A percentile compares a stretch with the other conserved stretches of the same genome.
Conservation (phyloP, 2,797 vertebrate species). For the Buceros bicornis region DNA sequence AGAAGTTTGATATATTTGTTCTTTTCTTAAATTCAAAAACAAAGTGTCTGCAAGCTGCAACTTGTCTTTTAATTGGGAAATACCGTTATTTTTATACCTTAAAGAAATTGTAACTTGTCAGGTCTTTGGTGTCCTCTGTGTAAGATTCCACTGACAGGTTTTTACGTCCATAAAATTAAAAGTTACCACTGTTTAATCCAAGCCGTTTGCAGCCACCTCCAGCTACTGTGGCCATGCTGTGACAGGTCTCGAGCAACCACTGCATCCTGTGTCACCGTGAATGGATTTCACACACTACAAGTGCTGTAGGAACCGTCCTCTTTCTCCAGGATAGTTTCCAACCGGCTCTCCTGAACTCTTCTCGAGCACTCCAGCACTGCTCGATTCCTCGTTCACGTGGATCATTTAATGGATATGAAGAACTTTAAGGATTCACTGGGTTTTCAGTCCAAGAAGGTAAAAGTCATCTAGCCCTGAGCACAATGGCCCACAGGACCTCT, state of each 20-base stretch:
- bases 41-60: background rate
- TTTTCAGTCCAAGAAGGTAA: background rate
- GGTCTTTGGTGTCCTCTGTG: background rate
- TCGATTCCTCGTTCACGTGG: background rate
- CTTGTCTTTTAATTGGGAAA: background rate
- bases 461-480: background rate
- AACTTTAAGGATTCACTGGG: background rate
- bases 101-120: background rate
- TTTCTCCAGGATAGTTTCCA: background rate
- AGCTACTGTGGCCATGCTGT: background rate
- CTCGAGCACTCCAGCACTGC: background rate
- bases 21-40: background rate
- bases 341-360: background rate
- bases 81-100: background rate
- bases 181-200: background rate
- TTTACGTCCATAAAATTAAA: background rate
- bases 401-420: background rate
- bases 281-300: background rate
- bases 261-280: background rate
- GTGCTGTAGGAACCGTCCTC: background rate
- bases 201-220: background rate
- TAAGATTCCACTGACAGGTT: background rate
- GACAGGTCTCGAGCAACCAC: background rate
- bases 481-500: background rate
- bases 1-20: background rate